phyloP scores from a whole-genome alignment of 2,113 vertebrate genomes.

The Scomber japonicus region DNA sequence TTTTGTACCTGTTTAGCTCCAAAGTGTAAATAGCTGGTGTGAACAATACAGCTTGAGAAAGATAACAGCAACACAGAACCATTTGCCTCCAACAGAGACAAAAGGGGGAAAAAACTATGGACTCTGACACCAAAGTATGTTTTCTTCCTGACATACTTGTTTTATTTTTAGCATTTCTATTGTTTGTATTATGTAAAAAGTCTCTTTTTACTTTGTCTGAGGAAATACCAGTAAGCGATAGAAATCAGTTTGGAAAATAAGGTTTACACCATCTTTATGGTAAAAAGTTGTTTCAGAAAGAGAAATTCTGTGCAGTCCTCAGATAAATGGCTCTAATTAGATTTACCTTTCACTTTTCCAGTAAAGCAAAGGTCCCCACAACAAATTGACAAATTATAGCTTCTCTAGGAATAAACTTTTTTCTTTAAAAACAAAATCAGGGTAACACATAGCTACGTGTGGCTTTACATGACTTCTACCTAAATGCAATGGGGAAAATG shows the following conservation, averaged over 20 bases:
- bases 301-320: not conserved
- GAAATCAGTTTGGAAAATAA: not conserved
- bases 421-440: not conserved
- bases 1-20: not conserved
- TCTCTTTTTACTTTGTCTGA: not conserved
- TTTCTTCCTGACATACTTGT: conserved; percentile 15
- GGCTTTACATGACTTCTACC: not conserved
- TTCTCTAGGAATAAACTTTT: not conserved
- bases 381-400: not conserved
- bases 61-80: not conserved
- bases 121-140: not conserved
- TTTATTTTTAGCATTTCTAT: not conserved
- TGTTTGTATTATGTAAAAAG: not conserved
- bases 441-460: not conserved
- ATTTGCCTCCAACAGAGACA: not conserved
- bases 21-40: conserved; percentile 21
- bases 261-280: not conserved
- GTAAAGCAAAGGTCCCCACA: not conserved
- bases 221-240: not conserved
- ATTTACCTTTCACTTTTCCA: not conserved
- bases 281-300: not conserved
- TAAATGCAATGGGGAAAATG: not conserved
- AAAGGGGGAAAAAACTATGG: not conserved
- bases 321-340: not conserved
- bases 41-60: conserved; percentile 24